A percentile compares a stretch with the other conserved stretches of the same genome.
Evolutionary conservation across 2,797 vertebrate species (phyloP).

Genomic region (Urophycis tenuis): DNA sequence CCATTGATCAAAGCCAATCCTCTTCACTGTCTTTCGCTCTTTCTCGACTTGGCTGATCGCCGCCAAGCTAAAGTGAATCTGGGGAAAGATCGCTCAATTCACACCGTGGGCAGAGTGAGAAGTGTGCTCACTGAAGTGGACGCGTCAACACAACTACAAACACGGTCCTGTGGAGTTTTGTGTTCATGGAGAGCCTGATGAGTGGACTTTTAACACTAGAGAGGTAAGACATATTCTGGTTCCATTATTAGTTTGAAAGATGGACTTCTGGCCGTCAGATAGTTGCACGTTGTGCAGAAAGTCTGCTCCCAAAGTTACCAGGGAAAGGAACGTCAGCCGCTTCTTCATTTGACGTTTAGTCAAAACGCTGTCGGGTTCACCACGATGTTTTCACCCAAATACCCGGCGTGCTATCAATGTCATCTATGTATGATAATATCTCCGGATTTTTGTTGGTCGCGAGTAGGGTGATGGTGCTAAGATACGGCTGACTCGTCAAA

Average conservation of each 20-base stretch:
- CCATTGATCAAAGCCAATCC: constrained; percentile 67
- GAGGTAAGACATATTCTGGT: constrained; percentile 46
- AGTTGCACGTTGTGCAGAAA: background rate
- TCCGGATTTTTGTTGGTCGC: background rate
- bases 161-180: constrained; percentile 2
- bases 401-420: too few species aligned
- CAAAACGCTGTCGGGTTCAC: too few species aligned
- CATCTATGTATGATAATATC: background rate
- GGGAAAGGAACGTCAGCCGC: background rate
- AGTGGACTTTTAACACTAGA: constrained; percentile 20
- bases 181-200: constrained; percentile 53
- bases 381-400: too few species aligned
- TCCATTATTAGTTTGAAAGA: background rate
- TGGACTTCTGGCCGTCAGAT: background rate
- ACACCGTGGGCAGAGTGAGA: too few species aligned
- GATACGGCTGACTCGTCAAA: background rate
- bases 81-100: too few species aligned
- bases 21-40: constrained; percentile 25
- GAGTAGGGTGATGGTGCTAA: background rate
- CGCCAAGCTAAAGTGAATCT: too few species aligned
- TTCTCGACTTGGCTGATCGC: background rate
- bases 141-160: background rate
- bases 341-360: background rate
- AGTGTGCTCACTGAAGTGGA: background rate
- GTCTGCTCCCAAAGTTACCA: background rate